phyloP scores from a whole-genome alignment of 2,888 invertebrate species.

The Spodoptera littoralis region DNA sequence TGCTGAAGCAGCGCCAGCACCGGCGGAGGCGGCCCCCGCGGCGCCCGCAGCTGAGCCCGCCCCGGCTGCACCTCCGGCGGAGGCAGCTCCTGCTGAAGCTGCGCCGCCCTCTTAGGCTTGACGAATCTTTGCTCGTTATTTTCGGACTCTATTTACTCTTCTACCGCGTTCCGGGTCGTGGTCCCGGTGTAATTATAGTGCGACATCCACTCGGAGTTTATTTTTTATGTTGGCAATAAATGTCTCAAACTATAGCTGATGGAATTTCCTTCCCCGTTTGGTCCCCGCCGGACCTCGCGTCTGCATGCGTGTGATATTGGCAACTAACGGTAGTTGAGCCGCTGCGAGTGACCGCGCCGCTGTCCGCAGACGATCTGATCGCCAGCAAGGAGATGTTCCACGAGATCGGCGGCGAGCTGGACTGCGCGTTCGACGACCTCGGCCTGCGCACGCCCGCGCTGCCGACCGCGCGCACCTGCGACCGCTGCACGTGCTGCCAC shows the following conservation, averaged over 20 bases:
- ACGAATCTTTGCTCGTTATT: conserved; percentile 51
- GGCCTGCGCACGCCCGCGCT: conserved; percentile 68
- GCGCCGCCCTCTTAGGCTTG: conserved; percentile 55
- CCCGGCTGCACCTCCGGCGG: conserved; percentile 32
- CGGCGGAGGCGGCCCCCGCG: conserved; percentile 45
- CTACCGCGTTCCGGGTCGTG: conserved; percentile 43
- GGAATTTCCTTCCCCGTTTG: conserved; percentile 70
- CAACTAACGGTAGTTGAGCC: conserved; percentile 51
- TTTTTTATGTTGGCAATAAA: conserved; percentile 78
- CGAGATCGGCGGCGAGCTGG: conserved; percentile 97
- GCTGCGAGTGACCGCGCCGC: conserved; percentile 68
- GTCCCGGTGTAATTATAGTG: conserved; percentile 49
- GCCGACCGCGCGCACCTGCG: conserved; percentile 67
- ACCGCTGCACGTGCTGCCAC: conserved; percentile 85
- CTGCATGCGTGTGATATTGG: conserved; percentile 70
- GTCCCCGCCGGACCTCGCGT: conserved; percentile 27
- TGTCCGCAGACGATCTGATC: conserved; percentile 93
- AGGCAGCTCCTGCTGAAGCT: conserved; percentile 50
- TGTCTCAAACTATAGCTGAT: conserved; percentile 81
- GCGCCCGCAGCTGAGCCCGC: conserved; percentile 28
- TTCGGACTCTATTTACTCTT: conserved; percentile 47
- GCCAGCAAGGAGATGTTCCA: conserved; percentile 97
- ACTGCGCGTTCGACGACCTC: conserved; percentile 95
- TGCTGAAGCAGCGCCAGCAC: conserved; percentile 35
- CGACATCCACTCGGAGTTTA: conserved; percentile 48